A percentile compares a stretch with the other conserved stretches of the same genome.
Evolutionary conservation across 2,113 vertebrate genomes (phyloP).

Genomic region (Antidorcas marsupialis): DNA sequence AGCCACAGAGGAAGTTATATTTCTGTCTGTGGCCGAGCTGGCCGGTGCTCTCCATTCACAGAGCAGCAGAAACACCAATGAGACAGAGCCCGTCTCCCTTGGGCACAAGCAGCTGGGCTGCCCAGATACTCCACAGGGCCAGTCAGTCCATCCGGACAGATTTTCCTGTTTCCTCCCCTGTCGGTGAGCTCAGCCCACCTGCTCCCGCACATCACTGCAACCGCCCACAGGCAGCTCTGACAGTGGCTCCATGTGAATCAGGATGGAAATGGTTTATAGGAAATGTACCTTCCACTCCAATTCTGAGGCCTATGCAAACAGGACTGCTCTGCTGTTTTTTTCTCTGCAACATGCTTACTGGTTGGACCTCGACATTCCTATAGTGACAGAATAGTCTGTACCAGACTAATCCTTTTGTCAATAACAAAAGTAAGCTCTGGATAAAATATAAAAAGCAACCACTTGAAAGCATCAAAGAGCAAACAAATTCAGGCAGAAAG

Average conservation of each 20-base stretch:
- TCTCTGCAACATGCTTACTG: background rate
- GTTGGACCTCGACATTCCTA: background rate
- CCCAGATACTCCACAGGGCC: background rate
- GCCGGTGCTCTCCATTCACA: background rate
- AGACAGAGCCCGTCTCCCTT: background rate
- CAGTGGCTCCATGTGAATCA: background rate
- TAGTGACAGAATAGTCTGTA: background rate
- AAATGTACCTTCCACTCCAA: background rate
- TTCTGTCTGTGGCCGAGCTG: background rate
- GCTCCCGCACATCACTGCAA: background rate
- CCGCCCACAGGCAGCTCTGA: background rate
- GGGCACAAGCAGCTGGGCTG: rapidly evolving
- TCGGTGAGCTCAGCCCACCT: rapidly evolving
- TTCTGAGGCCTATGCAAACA: no score
- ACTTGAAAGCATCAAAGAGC: background rate
- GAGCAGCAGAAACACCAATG: background rate
- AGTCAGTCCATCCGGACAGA: background rate
- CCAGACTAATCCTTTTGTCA: background rate
- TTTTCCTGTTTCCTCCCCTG: background rate
- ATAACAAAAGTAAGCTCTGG: background rate
- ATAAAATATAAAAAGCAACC: background rate
- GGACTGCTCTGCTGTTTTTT: background rate
- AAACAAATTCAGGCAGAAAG: background rate
- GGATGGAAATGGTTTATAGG: rapidly evolving
- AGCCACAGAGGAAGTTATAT: background rate